phyloP scores from a whole-genome alignment of 2,888 invertebrate genomes.

The Heteromurus nitidus region DNA sequence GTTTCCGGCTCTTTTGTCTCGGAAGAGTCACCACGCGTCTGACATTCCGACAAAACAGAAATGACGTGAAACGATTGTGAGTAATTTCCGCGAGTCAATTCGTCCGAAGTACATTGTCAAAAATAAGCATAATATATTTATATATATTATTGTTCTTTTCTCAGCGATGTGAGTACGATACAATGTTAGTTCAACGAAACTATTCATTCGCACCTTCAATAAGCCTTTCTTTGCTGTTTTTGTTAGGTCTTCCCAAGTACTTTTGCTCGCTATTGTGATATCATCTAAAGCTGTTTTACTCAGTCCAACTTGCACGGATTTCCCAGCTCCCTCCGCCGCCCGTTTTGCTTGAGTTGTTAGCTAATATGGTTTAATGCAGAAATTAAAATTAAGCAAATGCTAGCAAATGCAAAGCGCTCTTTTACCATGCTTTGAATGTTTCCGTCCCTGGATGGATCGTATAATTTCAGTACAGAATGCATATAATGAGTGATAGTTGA shows the following conservation, averaged over 20 bases:
- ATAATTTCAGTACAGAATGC: not conserved
- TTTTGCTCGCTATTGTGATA: constrained; percentile 91
- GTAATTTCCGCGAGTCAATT: too few species aligned
- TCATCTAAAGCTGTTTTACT: constrained; percentile 82
- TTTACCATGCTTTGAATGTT: not conserved
- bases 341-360: constrained; percentile 91
- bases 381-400: not conserved
- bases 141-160: too few species aligned
- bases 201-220: constrained; percentile 82
- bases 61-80: not conserved
- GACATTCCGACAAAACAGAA: constrained; percentile 48
- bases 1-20: constrained; percentile 72
- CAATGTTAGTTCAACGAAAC: too few species aligned
- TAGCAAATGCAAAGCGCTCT: not conserved
- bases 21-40: constrained; percentile 78
- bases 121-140: too few species aligned
- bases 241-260: constrained; percentile 90
- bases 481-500: not conserved
- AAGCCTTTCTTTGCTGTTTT: constrained; percentile 93
- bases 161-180: too few species aligned
- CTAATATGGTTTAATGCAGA: constrained; percentile 78
- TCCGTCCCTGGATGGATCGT: not conserved
- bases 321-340: constrained; percentile 87
- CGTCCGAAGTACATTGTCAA: too few species aligned
- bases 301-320: constrained; percentile 85